Conservation (phyloP, 2,113 vertebrate genomes). For the Austrofundulus limnaeus region DNA sequence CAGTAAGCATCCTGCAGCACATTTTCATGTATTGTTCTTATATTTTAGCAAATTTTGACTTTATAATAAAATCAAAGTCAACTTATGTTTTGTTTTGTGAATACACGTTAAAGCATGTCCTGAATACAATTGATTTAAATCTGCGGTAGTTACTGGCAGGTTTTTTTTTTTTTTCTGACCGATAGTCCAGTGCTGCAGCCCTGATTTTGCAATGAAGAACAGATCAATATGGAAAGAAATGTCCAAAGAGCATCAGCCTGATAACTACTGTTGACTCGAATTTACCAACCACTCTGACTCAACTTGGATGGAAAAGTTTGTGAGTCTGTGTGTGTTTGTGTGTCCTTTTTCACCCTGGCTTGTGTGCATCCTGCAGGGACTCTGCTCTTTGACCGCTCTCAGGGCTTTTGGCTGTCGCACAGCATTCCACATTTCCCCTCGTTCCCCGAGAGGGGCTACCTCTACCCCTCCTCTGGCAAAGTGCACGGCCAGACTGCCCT, state of each 20-base stretch:
- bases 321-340: background rate
- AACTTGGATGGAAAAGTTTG: conserved; percentile 12
- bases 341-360: background rate
- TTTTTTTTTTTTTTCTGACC: background rate
- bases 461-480: conserved; percentile 84
- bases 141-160: background rate
- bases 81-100: background rate
- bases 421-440: conserved; percentile 90
- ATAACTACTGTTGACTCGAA: conserved; percentile 59
- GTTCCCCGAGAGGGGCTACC: conserved; percentile 82
- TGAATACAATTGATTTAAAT: background rate
- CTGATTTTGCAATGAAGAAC: conserved; percentile 24
- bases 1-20: too few species aligned
- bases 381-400: conserved; percentile 83
- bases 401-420: conserved; percentile 92
- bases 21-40: background rate
- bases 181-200: background rate
- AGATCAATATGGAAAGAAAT: conserved; percentile 30
- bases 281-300: conserved; percentile 1
- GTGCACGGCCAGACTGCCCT: conserved; percentile 83
- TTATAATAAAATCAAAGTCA: background rate
- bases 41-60: background rate
- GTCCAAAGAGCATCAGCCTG: conserved; percentile 62
- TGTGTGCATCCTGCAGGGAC: conserved; percentile 76
- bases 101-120: background rate